Evolutionary conservation across 1,140 invertebrate genomes (phyloP), one percentile per base, ranked within the genome.

Genomic region (Drosophila murphyi): DNA sequence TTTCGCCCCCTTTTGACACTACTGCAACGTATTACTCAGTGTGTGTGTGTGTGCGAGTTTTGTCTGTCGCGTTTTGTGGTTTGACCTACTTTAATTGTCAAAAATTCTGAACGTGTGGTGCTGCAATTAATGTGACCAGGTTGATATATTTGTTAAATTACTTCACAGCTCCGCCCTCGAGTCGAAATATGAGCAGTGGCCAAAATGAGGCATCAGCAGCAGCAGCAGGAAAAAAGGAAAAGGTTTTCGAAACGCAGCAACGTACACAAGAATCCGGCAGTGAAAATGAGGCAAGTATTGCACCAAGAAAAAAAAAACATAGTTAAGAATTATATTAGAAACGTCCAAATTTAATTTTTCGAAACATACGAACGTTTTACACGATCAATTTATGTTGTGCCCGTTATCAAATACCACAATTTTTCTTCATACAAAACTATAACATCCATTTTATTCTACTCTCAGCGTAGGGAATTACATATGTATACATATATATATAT

Each of bases 101-200:
- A 83, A 88, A 72, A 73, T 68, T 72, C 57, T 68, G 35, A 68
- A 57, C 34, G 60, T 71, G 72, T 37, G 48, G 71, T 71, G 67
- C 45, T 43, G 71, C 51, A 77, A 69, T 74, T 72, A 68, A 73
- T 75, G 78, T 61, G 59, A 43, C 64, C 43, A 50, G 47, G 12
- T 78, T 82, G 50, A 72, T 55, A 65, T 8, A 61, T 20, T 61
- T 75, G 34, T 31, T 57, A 55, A 67, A 48, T 72, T 70, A 47
- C 37, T 71, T 69, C 45, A 52, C 57, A 82, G 83, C 62, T 78
- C 62, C 70, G 68, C 67, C 59, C 39, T 69, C 56, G 62, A 59
- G 59, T 77, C 77, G 74, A 92, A 92, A 89, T 89, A 92, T 92
- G 90, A 92, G 67, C 90, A 92, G 89, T 92, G 79, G 76, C 77